Evolutionary conservation across 2,797 vertebrate genomes (phyloP).

Genomic region (Benthosema pterotum): DNA sequence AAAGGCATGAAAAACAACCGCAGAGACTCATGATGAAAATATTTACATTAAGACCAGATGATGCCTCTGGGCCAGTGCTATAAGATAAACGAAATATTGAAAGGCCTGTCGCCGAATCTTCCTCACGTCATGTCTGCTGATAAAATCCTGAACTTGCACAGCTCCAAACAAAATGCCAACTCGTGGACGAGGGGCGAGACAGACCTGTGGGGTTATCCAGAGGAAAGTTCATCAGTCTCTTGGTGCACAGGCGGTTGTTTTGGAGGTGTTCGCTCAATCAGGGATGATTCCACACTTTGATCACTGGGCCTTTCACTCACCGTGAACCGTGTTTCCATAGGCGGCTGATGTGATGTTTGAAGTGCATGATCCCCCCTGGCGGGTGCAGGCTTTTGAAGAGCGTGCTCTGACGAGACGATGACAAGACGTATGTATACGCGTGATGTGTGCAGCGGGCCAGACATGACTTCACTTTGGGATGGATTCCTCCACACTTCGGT

Average conservation of each 20-base stretch:
- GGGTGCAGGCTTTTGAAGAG: conserved; percentile 51
- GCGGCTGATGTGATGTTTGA: conserved; percentile 48
- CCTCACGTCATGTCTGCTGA: conserved; percentile 1
- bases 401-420: conserved; percentile 53
- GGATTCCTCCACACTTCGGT: conserved; percentile 34
- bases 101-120: too few relatives aligned
- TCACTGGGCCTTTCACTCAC: conserved; percentile 46
- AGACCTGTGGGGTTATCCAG: conserved; percentile 9
- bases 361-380: conserved; percentile 48
- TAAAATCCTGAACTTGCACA: conserved; percentile 21
- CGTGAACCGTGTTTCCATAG: conserved; percentile 35
- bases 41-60: conserved; percentile 28
- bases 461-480: conserved; percentile 45
- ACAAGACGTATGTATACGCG: conserved; percentile 38
- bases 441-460: conserved; percentile 38
- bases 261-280: conserved; percentile 54
- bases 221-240: conserved; percentile 23
- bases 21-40: conserved; percentile 8
- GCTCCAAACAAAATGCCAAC: background rate
- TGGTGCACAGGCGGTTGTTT: conserved; percentile 45
- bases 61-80: conserved; percentile 16
- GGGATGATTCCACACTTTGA: conserved; percentile 63
- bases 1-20: conserved; percentile 15
- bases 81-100: background rate
- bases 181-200: background rate